Base-by-base conservation (phyloP, 2,888 invertebrate species). In the Erebia epiphron region DNA sequence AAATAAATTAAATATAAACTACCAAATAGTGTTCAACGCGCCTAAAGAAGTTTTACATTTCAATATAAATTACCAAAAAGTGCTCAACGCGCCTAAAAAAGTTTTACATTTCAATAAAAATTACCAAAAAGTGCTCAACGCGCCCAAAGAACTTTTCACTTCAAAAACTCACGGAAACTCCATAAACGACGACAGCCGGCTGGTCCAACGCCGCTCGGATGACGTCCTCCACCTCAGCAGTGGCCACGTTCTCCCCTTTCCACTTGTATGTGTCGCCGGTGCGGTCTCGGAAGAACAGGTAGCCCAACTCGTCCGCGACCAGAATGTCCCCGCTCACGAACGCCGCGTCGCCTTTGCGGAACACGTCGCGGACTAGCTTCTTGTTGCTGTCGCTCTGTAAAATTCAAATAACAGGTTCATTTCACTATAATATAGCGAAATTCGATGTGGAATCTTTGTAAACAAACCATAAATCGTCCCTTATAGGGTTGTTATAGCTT, bases 231-330 rank as follows among this genome's bases (percentile, higher is more conserved):
- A 99, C 98, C 92, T 99, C 99, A 0, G 97, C 96, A 0, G 99
- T 99, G 70, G 99, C 97, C 1, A 99, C 98, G 86, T 99, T 99
- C 93, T 99, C 99, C 14, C 99, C 99, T 84, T 98, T 96, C 98
- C 98, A 98, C 81, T 96, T 95, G 89, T 96, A 97, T 0, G 97
- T 97, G 87, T 97, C 97, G 2, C 97, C 97, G 65, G 96, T 97
- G 83, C 99, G 95, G 90, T 99, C 99, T 79, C 96, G 96, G 94
- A 99, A 99, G 92, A 95, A 99, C 83, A 97, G 95, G 90, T 98
- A 98, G 56, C 99, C 99, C n/a, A 96, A 94, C 78, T 98, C 97
- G 87, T 99, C 99, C 92, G 96, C 96, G 54, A 97, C 95, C 75
- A 99, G 90, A 79, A 99, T 95, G 92, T 99, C 99, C 70, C 97